A percentile compares a stretch with the other conserved stretches of the same genome.
These are phyloP conservation scores for Labia minor DNA, from an alignment of 2,888 invertebrate genomes.

Conservation along the genomic window DNA sequence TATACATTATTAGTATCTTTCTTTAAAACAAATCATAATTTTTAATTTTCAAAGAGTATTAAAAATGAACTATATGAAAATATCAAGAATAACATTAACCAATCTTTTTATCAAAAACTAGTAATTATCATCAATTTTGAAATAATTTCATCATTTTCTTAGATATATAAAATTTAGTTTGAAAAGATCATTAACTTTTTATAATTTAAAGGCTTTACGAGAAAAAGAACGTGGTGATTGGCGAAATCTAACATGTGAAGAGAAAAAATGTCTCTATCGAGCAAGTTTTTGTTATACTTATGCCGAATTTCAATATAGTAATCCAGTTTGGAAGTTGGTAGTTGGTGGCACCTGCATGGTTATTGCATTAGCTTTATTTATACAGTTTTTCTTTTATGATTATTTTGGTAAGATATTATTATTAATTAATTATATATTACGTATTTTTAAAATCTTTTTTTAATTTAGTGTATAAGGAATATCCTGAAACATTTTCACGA, in stretches of 20 bases:
- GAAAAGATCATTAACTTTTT: too few species aligned
- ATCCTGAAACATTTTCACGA: slow-evolving; percentile 56
- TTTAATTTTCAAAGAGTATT: too few species aligned
- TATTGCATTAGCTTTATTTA: slow-evolving; percentile 47
- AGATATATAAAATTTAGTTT: too few species aligned
- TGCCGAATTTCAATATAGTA: slow-evolving; percentile 75
- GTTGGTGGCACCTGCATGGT: slow-evolving; percentile 47
- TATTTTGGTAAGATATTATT: neutral
- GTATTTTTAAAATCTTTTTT: neutral
- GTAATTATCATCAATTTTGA: neutral
- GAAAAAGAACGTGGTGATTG: slow-evolving; percentile 93
- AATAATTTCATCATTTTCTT: neutral
- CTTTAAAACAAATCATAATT: too few species aligned
- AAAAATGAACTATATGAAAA: too few species aligned
- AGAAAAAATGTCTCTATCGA: slow-evolving; percentile 87
- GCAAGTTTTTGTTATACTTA: slow-evolving; percentile 88
- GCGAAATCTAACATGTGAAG: slow-evolving; percentile 75
- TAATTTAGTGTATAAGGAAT: slow-evolving; percentile 30
- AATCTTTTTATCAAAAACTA: too few species aligned
- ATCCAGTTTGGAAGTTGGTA: slow-evolving; percentile 72
- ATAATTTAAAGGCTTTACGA: slow-evolving; percentile 51
- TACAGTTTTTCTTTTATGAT: slow-evolving; percentile 31
- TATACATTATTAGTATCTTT: too few species aligned
- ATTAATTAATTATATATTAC: neutral
- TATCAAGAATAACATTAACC: too few species aligned